phyloP scores from a whole-genome alignment of 1,140 invertebrate species.

The Zaprionus ornatus region DNA sequence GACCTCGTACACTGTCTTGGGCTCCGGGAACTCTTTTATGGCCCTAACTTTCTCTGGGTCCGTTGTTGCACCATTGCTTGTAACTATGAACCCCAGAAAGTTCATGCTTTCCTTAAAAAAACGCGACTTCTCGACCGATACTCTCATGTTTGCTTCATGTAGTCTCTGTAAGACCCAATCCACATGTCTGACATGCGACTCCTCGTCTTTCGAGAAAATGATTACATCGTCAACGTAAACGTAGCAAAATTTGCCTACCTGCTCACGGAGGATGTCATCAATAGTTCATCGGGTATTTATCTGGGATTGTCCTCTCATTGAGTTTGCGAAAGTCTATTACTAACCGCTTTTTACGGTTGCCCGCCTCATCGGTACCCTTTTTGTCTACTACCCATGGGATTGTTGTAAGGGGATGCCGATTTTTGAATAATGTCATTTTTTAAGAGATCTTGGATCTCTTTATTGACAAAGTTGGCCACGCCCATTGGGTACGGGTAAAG shows the following conservation, averaged over 20 bases:
- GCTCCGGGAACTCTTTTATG: too few species aligned
- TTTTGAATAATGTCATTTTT: not conserved
- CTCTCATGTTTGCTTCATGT: too few species aligned
- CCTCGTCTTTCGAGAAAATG: not conserved
- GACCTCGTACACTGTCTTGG: too few species aligned
- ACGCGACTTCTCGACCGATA: too few species aligned
- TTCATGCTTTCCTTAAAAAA: too few species aligned
- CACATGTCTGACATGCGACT: not conserved
- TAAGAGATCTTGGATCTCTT: too few species aligned
- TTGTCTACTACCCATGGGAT: not conserved
- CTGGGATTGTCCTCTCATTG: constrained; percentile 9
- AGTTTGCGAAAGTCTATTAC: constrained; percentile 9
- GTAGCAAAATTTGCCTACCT: not conserved
- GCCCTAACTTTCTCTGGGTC: too few species aligned
- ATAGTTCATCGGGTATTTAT: constrained; percentile 14
- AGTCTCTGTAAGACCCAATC: not conserved
- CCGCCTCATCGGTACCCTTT: not conserved
- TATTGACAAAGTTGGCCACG: too few species aligned
- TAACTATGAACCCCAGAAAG: too few species aligned
- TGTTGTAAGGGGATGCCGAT: not conserved
- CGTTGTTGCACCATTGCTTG: too few species aligned
- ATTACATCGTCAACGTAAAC: not conserved
- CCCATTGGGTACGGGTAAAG: too few species aligned
- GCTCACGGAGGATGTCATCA: not conserved
- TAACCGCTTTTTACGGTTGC: not conserved